Conservation (phyloP, 2,797 vertebrate genomes). For the Alosa sapidissima region DNA sequence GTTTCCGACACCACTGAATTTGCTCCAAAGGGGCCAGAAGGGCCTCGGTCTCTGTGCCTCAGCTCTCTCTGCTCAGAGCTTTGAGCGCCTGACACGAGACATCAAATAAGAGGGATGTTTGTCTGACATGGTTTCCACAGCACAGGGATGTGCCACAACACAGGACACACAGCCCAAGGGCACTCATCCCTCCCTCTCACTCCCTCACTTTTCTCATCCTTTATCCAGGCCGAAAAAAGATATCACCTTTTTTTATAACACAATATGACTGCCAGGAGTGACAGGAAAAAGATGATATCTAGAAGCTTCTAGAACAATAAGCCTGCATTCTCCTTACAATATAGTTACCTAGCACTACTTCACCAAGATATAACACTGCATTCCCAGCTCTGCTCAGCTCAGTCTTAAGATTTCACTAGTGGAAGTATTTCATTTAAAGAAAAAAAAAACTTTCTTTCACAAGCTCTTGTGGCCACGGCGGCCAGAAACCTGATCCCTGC, state of each 20-base stretch:
- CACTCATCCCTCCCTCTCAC: conserved; percentile 21
- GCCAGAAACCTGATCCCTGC: conserved; percentile 52
- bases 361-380: background rate
- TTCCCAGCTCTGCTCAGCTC: background rate
- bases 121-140: conserved; percentile 41
- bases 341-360: background rate
- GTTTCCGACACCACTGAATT: background rate
- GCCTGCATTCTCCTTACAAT: background rate
- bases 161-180: conserved; percentile 43
- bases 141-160: conserved; percentile 27
- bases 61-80: conserved; percentile 28
- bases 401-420: background rate
- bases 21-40: background rate
- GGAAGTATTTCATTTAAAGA: conserved; percentile 1
- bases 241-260: background rate
- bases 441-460: background rate
- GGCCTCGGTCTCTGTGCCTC: background rate
- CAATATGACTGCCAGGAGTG: background rate
- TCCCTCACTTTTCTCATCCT: background rate
- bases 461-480: conserved; percentile 25
- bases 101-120: conserved; percentile 30
- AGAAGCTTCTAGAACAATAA: background rate
- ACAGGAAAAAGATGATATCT: background rate
- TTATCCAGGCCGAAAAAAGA: background rate
- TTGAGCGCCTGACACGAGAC: conserved; percentile 22